phyloP scores from a whole-genome alignment of 2,797 vertebrate genomes.

The Todus mexicanus region DNA sequence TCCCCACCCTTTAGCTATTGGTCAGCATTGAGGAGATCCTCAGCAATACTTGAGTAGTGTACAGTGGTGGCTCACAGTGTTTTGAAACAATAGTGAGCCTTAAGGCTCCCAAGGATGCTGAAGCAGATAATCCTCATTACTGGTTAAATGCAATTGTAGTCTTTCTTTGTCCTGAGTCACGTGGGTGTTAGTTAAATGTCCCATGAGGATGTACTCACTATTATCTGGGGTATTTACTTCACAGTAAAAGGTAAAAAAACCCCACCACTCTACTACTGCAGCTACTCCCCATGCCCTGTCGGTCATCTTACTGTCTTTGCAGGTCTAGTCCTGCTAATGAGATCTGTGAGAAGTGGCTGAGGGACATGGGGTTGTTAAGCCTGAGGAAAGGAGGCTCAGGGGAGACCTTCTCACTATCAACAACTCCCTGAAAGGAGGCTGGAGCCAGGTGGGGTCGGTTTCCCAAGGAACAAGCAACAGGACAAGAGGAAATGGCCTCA shows the following conservation, averaged over 20 bases:
- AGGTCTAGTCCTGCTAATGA: not conserved
- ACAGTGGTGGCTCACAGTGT: not conserved
- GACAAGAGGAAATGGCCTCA: not conserved
- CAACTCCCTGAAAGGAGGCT: too few relatives aligned
- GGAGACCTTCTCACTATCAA: too few relatives aligned
- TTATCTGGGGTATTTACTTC: not conserved
- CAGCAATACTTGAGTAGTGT: not conserved
- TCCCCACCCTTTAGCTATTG: too few relatives aligned
- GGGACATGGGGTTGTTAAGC: too few relatives aligned
- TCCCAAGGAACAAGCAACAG: too few relatives aligned
- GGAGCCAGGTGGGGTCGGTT: not conserved
- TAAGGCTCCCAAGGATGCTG: not conserved
- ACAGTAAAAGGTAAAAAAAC: not conserved
- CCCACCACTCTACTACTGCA: rapidly evolving
- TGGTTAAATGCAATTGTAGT: not conserved
- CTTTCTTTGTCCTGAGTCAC: not conserved
- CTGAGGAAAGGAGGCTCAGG: too few relatives aligned
- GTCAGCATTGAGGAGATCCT: not conserved
- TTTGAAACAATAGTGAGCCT: not conserved
- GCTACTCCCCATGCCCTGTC: not conserved
- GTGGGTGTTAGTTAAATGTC: rapidly evolving
- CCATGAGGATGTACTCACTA: not conserved
- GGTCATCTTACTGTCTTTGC: not conserved
- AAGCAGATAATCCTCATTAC: not conserved
- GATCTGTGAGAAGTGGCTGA: too few relatives aligned